Evolutionary conservation across 1,140 invertebrate species (phyloP).

Genomic region (Dinothrombium tinctorium): DNA sequence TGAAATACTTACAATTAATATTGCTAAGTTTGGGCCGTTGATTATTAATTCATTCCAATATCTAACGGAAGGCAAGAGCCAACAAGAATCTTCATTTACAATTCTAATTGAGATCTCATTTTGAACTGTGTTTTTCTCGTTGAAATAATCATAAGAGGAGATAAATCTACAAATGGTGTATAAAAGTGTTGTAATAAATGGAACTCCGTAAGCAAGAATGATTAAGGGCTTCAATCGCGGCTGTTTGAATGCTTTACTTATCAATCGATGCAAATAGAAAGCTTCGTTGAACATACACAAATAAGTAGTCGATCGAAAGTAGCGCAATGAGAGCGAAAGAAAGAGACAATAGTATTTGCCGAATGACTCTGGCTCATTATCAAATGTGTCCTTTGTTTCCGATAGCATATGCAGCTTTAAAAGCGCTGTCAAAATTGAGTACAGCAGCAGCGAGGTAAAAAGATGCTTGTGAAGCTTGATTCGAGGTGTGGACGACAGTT

Average conservation of each 20-base stretch:
- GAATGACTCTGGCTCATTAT: too few relatives aligned
- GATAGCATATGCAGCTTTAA: conserved; percentile 4
- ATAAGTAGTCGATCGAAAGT: conserved; percentile 30
- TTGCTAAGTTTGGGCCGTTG: conserved; percentile 9
- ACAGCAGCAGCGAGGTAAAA: conserved; percentile 27
- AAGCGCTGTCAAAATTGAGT: conserved; percentile 18
- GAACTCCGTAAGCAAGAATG: conserved; percentile 9
- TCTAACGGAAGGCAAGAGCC: conserved; percentile 8
- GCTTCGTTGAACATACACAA: conserved; percentile 35
- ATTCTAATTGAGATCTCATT: background rate
- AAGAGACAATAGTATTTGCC: too few relatives aligned
- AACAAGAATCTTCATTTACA: conserved; percentile 5
- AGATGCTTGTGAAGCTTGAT: conserved; percentile 31
- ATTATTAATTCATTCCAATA: conserved; percentile 12
- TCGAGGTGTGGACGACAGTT: conserved; percentile 17
- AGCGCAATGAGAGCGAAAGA: conserved; percentile 25
- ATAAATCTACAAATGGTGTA: conserved; percentile 5
- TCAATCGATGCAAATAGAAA: conserved; percentile 11
- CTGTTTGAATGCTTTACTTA: conserved; percentile 10
- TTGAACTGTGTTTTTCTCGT: background rate
- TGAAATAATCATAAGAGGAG: background rate
- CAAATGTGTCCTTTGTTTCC: too few relatives aligned
- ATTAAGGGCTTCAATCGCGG: conserved; percentile 7
- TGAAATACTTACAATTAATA: conserved; percentile 12
- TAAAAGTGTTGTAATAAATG: conserved; percentile 4